Conservation (phyloP, 2,797 vertebrate species). For the Mycteria americana region DNA sequence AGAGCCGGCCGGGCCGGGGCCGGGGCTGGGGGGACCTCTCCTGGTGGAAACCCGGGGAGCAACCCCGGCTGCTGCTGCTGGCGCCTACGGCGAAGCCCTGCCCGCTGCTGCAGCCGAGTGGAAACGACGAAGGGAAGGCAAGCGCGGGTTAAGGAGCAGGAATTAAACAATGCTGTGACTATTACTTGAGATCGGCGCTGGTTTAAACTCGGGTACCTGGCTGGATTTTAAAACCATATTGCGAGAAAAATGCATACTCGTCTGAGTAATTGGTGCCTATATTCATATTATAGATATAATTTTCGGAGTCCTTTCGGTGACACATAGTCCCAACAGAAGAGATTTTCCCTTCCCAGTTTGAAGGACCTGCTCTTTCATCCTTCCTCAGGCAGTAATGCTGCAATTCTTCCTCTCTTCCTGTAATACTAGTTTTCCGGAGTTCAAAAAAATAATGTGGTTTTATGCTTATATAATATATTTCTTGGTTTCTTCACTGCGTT, state of each 20-base stretch:
- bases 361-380: not conserved
- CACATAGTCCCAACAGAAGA: not conserved
- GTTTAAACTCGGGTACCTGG: not conserved
- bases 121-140: fast-evolving
- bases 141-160: not conserved
- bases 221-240: not conserved
- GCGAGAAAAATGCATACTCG: not conserved
- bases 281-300: not conserved
- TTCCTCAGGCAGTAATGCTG: not conserved
- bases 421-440: not conserved
- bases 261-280: not conserved
- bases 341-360: not conserved
- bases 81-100: fast-evolving
- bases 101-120: fast-evolving
- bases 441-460: not conserved
- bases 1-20: not conserved
- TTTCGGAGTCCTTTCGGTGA: not conserved
- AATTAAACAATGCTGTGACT: not conserved
- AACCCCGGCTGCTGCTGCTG: not conserved
- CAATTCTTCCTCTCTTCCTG: not conserved
- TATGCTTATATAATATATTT: not conserved
- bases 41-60: not conserved
- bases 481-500: not conserved
- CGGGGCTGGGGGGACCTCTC: constrained; percentile 9
- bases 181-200: not conserved